Conservation (phyloP, 2,888 invertebrate genomes). For the Drosophila sordidula region DNA sequence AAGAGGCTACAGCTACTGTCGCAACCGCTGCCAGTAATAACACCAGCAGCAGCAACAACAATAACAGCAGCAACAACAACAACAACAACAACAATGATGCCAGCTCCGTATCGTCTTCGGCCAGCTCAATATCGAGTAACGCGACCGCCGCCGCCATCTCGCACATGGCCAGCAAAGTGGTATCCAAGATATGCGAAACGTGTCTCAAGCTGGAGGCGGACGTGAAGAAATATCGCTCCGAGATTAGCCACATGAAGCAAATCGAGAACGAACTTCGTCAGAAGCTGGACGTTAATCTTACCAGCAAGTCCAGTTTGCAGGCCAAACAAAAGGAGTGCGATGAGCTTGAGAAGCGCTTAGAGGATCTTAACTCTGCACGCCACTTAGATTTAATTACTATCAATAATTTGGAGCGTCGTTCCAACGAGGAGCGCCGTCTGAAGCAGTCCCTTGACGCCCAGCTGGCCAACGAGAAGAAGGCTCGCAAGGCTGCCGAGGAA, state of each 20-base stretch:
- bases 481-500: conserved; percentile 86
- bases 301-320: conserved; percentile 92
- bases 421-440: conserved; percentile 92
- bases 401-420: conserved; percentile 90
- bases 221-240: conserved; percentile 84
- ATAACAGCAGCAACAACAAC: conserved; percentile 42
- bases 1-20: conserved; percentile 55
- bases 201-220: conserved; percentile 85
- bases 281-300: conserved; percentile 87
- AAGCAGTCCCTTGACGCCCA: conserved; percentile 91
- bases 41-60: conserved; percentile 40
- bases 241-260: conserved; percentile 85
- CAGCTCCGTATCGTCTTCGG: conserved; percentile 71
- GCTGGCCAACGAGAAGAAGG: conserved; percentile 90
- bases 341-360: conserved; percentile 92
- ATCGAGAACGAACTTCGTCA: conserved; percentile 85
- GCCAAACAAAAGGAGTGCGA: conserved; percentile 91
- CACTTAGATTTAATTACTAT: conserved; percentile 92
- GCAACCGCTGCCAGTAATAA: conserved; percentile 18
- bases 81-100: conserved; percentile 69
- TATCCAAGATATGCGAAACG: conserved; percentile 84
- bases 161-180: conserved; percentile 84
- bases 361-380: conserved; percentile 90
- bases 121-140: conserved; percentile 80
- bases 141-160: conserved; percentile 82